A percentile compares a stretch with the other conserved stretches of the same genome.
These are phyloP conservation scores for Platysteira castanea DNA, from an alignment of 2,113 vertebrate species.

Conservation along the genomic window DNA sequence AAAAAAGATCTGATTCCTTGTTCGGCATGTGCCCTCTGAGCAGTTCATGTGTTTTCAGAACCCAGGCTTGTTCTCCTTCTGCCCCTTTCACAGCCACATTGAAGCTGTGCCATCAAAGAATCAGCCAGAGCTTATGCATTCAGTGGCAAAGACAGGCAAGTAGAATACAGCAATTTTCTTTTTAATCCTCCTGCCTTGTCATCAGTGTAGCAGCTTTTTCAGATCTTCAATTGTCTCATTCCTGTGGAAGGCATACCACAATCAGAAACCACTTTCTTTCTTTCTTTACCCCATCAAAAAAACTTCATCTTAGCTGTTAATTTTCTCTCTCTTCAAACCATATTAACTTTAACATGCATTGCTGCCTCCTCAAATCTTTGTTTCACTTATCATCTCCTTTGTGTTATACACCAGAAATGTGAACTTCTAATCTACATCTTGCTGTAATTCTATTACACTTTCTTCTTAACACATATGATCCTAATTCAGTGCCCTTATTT, in stretches of 20 bases:
- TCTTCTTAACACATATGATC: constrained; percentile 19
- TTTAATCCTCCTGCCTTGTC: not conserved
- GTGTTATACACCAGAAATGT: not conserved
- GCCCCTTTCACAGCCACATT: not conserved
- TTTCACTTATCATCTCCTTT: not conserved
- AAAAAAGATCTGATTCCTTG: not conserved
- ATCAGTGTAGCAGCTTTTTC: not conserved
- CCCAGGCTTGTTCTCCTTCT: not conserved
- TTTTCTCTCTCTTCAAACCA: not conserved
- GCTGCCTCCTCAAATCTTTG: not conserved
- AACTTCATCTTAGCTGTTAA: not conserved
- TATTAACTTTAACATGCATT: not conserved
- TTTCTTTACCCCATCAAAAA: not conserved
- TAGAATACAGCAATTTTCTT: not conserved
- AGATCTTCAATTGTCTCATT: not conserved
- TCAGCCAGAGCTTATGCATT: not conserved
- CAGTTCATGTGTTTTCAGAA: not conserved
- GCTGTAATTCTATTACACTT: not conserved
- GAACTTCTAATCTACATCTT: not conserved
- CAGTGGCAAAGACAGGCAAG: not conserved
- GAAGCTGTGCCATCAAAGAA: not conserved
- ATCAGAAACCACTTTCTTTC: not conserved
- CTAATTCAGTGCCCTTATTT: constrained; percentile 30
- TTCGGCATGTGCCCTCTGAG: not conserved
- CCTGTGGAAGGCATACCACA: not conserved